phyloP scores from a whole-genome alignment of 2,113 vertebrate genomes.

The Channa argus region DNA sequence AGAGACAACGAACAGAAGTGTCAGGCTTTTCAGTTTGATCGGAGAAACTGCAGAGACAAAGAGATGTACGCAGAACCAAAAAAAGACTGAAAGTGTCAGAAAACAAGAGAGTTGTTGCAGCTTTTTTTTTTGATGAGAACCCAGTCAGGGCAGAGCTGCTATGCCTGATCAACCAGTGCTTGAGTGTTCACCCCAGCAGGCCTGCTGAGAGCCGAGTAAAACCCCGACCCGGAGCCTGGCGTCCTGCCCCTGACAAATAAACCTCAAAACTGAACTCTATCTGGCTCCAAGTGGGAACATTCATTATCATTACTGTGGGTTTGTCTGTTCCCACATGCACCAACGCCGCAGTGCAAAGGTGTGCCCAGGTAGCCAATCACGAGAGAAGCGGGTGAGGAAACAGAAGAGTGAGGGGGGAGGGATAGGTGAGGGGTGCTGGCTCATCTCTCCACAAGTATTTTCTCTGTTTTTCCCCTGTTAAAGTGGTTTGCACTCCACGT shows the following conservation, averaged over 20 bases:
- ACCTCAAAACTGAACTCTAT: slow-evolving; percentile 67
- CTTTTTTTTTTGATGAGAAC: slow-evolving; percentile 12
- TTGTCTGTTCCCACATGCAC: slow-evolving; percentile 56
- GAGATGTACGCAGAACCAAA: slow-evolving; percentile 6
- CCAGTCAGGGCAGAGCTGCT: slow-evolving; percentile 29
- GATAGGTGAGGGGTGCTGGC: slow-evolving; percentile 21
- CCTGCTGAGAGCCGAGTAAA: slow-evolving; percentile 44
- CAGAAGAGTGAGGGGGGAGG: slow-evolving; percentile 8
- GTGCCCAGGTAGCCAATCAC: slow-evolving; percentile 29
- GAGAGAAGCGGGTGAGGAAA: slow-evolving; percentile 1
- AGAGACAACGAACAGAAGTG: background rate
- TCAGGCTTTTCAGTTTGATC: slow-evolving; percentile 30
- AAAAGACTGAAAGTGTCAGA: slow-evolving; percentile 26
- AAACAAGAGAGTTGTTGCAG: slow-evolving; percentile 13
- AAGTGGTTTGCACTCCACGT: slow-evolving; percentile 42
- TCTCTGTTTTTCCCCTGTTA: slow-evolving; percentile 47
- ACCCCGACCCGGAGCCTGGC: slow-evolving; percentile 44
- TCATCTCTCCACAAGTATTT: slow-evolving; percentile 51
- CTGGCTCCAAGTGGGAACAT: slow-evolving; percentile 59
- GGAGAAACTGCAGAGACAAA: background rate
- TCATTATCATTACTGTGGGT: slow-evolving; percentile 69
- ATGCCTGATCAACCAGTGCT: slow-evolving; percentile 8
- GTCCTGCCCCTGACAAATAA: slow-evolving; percentile 50
- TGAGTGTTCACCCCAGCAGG: slow-evolving; percentile 29
- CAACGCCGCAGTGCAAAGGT: slow-evolving; percentile 49